These are phyloP conservation scores for Neotoxoptera formosana DNA, from an alignment of 1,140 invertebrate genomes.

Conservation along the genomic window DNA sequence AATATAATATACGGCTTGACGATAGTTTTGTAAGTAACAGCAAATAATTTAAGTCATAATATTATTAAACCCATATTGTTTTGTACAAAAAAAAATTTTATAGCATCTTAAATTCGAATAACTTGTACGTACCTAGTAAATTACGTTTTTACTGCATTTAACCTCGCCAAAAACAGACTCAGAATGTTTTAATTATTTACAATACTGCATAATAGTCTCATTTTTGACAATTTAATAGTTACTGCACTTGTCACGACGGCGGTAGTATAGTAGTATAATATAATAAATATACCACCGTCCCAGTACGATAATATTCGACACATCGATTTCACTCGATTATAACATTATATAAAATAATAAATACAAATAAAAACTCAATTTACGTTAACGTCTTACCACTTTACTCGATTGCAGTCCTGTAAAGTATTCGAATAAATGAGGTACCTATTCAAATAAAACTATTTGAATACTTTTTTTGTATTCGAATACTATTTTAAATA, in stretches of 20 bases:
- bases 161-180: background rate
- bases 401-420: too few relatives aligned
- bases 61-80: background rate
- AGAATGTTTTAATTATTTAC: background rate
- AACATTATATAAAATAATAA: background rate
- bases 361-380: background rate
- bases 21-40: background rate
- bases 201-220: background rate
- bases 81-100: too few relatives aligned
- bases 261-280: background rate
- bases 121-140: background rate
- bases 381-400: background rate
- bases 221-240: background rate
- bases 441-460: too few relatives aligned
- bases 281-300: background rate
- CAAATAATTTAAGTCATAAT: background rate
- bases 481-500: too few relatives aligned
- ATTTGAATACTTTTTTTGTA: too few relatives aligned
- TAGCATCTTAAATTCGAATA: too few relatives aligned
- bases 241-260: background rate
- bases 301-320: background rate
- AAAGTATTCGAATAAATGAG: too few relatives aligned
- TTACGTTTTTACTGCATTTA: background rate
- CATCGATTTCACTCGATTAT: background rate
- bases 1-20: background rate